Percentiles rank a stretch among this genome's conserved stretches.
These are phyloP conservation scores for Tipula helvola DNA, from an alignment of 2,888 invertebrate species.

Conservation along the genomic window DNA sequence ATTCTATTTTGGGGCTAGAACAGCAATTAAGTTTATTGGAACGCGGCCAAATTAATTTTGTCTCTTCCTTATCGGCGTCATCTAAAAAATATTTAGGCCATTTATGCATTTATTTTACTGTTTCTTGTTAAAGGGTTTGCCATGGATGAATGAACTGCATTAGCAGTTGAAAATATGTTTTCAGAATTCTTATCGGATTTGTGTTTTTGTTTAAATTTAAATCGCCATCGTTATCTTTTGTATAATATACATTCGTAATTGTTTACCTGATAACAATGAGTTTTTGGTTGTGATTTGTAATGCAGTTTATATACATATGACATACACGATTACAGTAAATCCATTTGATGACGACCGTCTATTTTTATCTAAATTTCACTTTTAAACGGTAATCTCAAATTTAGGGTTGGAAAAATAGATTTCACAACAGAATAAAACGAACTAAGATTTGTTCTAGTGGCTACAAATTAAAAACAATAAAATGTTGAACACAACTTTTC, in stretches of 20 bases:
- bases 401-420: no score
- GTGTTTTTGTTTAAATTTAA: neutral
- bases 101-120: neutral
- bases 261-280: neutral
- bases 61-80: neutral
- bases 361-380: neutral
- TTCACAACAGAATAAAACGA: no score
- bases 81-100: neutral
- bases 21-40: neutral
- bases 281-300: neutral
- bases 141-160: neutral
- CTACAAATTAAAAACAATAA: no score
- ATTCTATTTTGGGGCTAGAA: neutral
- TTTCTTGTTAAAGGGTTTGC: neutral
- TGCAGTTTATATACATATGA: no score
- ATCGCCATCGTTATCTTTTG: neutral
- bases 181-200: neutral
- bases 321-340: neutral
- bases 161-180: neutral
- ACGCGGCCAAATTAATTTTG: neutral
- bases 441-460: no score
- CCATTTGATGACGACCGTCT: neutral
- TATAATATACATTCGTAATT: neutral
- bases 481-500: no score
- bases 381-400: no score